phyloP scores from a whole-genome alignment of 2,113 vertebrate species.

The Emydura subglobosa region DNA sequence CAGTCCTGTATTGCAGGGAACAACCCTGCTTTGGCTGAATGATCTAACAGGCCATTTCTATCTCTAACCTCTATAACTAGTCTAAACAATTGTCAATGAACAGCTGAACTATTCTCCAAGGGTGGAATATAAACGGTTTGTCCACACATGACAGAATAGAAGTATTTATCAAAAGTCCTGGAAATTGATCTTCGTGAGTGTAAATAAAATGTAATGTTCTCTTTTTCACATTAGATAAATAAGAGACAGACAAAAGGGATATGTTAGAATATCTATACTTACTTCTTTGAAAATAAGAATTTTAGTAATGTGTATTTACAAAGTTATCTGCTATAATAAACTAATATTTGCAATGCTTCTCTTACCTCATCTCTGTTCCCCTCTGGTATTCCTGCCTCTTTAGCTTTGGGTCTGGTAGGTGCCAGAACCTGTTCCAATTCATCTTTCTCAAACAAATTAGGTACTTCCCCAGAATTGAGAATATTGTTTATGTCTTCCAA shows the following conservation, averaged over 20 bases:
- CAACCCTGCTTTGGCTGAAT: neutral
- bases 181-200: neutral
- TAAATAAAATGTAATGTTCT: neutral
- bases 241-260: neutral
- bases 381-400: slow-evolving; percentile 85
- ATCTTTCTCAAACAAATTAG: slow-evolving; percentile 88
- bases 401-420: slow-evolving; percentile 83
- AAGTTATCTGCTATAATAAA: neutral
- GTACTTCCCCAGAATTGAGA: slow-evolving; percentile 87
- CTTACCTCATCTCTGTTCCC: slow-evolving; percentile 88
- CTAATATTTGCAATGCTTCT: neutral
- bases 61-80: neutral
- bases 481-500: slow-evolving; percentile 89
- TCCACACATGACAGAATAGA: neutral
- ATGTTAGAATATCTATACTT: neutral
- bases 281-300: neutral
- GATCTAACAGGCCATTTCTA: neutral
- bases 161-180: neutral
- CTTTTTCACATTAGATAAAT: neutral
- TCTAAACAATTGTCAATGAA: neutral
- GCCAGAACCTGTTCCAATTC: slow-evolving; percentile 85
- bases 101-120: neutral
- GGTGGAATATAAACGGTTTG: neutral
- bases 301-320: neutral
- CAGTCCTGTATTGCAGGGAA: neutral